phyloP scores from a whole-genome alignment of 2,797 vertebrate genomes.

The Xenops minutus region DNA sequence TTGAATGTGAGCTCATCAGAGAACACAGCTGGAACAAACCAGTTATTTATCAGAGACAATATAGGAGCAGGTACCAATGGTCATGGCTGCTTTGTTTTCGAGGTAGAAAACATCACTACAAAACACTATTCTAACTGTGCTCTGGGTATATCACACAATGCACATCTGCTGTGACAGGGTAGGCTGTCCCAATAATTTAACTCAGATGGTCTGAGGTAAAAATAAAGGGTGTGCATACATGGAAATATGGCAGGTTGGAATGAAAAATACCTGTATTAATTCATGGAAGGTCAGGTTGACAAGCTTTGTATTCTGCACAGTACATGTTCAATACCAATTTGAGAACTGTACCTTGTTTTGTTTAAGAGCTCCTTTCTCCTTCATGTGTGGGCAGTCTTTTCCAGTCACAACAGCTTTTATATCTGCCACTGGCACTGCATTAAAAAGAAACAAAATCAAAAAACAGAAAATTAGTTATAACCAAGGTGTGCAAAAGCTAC shows the following conservation, averaged over 20 bases:
- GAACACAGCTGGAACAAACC: not conserved
- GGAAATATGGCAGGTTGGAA: not conserved
- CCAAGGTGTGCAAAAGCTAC: not conserved
- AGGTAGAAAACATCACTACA: not conserved
- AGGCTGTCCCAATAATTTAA: not conserved
- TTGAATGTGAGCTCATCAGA: not conserved
- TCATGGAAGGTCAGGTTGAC: not conserved
- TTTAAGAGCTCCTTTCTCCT: slow-evolving; percentile 98
- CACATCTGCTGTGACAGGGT: not conserved
- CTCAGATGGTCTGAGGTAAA: not conserved
- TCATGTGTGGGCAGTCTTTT: slow-evolving; percentile 99
- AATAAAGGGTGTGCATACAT: not conserved
- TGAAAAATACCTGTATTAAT: not conserved
- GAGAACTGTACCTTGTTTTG: slow-evolving; percentile 92
- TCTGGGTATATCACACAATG: not conserved
- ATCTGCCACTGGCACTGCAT: slow-evolving; percentile 96
- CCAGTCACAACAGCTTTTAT: slow-evolving; percentile 99
- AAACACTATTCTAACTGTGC: not conserved
- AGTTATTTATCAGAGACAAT: not conserved
- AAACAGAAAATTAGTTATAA: slow-evolving; percentile 26
- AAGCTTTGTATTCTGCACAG: not conserved
- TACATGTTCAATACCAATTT: not conserved
- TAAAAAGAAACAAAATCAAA: slow-evolving; percentile 24
- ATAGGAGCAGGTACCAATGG: not conserved
- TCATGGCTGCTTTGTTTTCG: not conserved